Conservation (phyloP, 2,113 vertebrate species). For the Emydura subglobosa region DNA sequence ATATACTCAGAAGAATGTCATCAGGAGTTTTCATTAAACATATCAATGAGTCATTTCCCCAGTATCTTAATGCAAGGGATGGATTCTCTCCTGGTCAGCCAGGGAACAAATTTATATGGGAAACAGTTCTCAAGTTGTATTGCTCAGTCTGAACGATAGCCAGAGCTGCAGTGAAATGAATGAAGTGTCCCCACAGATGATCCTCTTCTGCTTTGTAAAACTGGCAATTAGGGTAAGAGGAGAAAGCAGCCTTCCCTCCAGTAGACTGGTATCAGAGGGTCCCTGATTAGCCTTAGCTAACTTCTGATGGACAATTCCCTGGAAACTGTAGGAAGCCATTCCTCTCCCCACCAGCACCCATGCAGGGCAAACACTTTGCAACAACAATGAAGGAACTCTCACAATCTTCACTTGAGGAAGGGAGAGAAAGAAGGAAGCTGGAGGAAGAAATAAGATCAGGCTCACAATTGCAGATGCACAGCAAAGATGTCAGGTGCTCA, state of each 20-base stretch:
- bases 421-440: not conserved
- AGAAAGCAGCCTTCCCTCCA: not conserved
- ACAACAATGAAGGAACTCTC: not conserved
- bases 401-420: not conserved
- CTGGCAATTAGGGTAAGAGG: not conserved
- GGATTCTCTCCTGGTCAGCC: not conserved
- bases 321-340: accelerated
- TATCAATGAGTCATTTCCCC: not conserved
- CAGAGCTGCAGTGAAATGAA: not conserved
- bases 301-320: not conserved
- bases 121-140: not conserved
- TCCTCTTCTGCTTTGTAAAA: not conserved
- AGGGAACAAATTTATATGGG: not conserved
- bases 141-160: not conserved
- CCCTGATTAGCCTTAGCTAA: not conserved
- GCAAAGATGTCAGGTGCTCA: conserved; percentile 8
- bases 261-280: not conserved
- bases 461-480: not conserved
- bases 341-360: not conserved
- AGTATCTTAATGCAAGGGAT: not conserved
- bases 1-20: not conserved
- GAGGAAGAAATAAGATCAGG: not conserved
- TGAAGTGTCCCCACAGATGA: not conserved
- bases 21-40: not conserved
- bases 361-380: not conserved